Conservation (phyloP, 2,113 vertebrate genomes). For the Ceuthmochares aereus region DNA sequence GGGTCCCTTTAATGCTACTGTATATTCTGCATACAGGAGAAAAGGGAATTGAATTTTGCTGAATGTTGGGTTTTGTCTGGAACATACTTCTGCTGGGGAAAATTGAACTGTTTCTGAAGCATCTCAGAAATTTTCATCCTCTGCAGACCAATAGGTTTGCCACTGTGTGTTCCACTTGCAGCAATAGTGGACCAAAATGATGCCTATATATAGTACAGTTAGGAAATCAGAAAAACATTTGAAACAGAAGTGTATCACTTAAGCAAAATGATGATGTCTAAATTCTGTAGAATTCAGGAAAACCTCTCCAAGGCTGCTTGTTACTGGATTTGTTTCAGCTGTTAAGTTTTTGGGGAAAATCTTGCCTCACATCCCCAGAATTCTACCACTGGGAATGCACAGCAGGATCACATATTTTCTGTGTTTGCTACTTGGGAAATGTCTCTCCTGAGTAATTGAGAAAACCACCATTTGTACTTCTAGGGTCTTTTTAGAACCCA, state of each 20-base stretch:
- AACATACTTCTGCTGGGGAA: not conserved
- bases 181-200: not conserved
- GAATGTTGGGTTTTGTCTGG: not conserved
- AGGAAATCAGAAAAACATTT: not conserved
- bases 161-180: not conserved
- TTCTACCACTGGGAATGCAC: not conserved
- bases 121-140: not conserved
- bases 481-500: not conserved
- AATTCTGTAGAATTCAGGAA: not conserved
- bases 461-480: not conserved
- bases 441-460: not conserved
- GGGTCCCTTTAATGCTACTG: not conserved
- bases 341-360: not conserved
- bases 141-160: not conserved
- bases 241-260: not conserved
- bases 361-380: not conserved
- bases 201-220: not conserved
- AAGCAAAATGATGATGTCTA: not conserved
- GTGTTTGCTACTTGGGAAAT: not conserved
- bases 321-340: not conserved
- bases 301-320: not conserved
- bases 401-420: not conserved
- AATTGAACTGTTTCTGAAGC: not conserved
- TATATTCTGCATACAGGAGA: not conserved
- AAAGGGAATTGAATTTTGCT: not conserved